Conservation (phyloP, 92 coral and sea anemone species). For the Palythoa grandiflora region DNA sequence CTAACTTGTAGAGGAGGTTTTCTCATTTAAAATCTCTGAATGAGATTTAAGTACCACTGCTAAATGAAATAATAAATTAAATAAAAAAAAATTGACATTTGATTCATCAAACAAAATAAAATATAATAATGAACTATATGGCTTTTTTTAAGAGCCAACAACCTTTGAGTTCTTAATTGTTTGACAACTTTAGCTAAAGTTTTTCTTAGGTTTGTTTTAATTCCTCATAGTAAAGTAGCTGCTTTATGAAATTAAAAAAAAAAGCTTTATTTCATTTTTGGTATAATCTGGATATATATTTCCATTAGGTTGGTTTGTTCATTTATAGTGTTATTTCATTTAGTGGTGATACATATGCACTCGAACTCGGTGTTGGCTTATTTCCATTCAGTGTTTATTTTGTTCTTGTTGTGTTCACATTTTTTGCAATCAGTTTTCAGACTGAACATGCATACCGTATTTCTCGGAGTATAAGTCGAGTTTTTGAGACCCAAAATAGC, state of each 20-base stretch:
- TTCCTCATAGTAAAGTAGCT: background rate
- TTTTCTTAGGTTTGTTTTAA: background rate
- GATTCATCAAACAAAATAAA: background rate
- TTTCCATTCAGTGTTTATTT: background rate
- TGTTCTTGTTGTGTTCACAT: background rate
- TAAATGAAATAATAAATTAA: background rate
- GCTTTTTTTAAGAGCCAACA: background rate
- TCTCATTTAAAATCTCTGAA: background rate
- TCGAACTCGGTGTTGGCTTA: background rate
- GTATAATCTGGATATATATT: background rate
- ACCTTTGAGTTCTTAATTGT: background rate
- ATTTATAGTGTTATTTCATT: background rate
- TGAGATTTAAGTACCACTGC: background rate
- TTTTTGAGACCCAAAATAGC: too few species aligned
- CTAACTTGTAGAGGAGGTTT: background rate
- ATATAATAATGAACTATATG: background rate
- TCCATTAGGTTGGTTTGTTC: background rate
- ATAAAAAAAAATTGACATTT: background rate
- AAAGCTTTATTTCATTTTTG: background rate
- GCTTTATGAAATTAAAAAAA: background rate
- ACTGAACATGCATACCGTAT: background rate
- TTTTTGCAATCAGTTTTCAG: background rate
- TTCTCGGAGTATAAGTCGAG: too few species aligned
- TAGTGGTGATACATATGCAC: background rate
- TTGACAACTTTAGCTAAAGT: background rate